Evolutionary conservation across 2,113 vertebrate species (phyloP), one percentile per base, ranked within the genome.

Genomic region (Dunckerocampus dactyliophorus): DNA sequence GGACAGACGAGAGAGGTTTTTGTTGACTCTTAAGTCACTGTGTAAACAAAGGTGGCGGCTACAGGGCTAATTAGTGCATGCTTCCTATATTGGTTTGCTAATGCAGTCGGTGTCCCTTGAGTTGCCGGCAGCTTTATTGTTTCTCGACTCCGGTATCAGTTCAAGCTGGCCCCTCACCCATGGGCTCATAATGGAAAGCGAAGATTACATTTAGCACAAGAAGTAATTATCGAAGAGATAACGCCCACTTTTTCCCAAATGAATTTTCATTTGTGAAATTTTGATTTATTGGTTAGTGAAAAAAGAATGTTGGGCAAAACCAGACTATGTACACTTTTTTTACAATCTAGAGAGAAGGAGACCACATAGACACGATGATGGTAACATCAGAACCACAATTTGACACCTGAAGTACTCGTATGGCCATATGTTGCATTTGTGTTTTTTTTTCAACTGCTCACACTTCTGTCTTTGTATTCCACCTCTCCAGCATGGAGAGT

Each of bases 61-160:
- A 68, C 62, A 28, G 65, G 53, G 58, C 31, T 77, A 71, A 82
- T 80, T 80, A 80, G 71, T 45, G 74, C 63, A 70, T 59, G 58
- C 34, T 19, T 57, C 47, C 56, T 71, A 68, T 80, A 71, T 76
- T 74, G 65, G 64, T 45, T 42, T 58, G 61, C 50, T 74, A 59
- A 64, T 72, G 59, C 47, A 39, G 59, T 61, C 20, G 7, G 1
- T 15, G 16, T 78, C 71, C 61, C 65, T 0, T 4, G 57, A 67
- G 75, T 65, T 47, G 54, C 61, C 52, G 61, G 52, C 76, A 59
- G 63, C 53, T 68, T 54, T 60, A 65, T 68, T 69, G 64, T 79
- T 76, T 58, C 34, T 49, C 17, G 20, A 70, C 73, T 60, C 37
- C 11, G 19, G 21, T 37, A 54, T 71, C 61, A 51, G 11, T 66